Conservation (phyloP, 2,888 invertebrate species). For the Serripes groenlandicus region DNA sequence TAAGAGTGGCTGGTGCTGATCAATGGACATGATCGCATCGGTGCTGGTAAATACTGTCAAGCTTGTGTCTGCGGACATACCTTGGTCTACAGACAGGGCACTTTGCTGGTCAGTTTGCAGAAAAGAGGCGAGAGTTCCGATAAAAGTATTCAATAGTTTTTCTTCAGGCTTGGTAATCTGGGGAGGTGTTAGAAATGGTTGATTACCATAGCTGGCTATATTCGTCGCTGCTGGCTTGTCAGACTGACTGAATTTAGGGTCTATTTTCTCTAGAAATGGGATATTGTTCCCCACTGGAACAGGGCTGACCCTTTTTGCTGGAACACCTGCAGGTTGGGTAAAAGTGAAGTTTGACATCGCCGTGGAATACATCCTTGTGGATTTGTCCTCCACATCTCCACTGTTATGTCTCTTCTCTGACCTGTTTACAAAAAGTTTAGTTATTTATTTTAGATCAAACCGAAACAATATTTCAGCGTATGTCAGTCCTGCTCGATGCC, state of each 20-base stretch:
- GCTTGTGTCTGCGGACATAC: background rate
- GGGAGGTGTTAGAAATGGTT: background rate
- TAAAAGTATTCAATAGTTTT: constrained; percentile 5
- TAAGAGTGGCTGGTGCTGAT: background rate
- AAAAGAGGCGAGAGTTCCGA: constrained; percentile 13
- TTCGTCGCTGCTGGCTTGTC: background rate
- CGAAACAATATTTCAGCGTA: too few relatives aligned
- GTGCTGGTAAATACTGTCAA: constrained; percentile 3
- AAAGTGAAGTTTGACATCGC: constrained; percentile 8
- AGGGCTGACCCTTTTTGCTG: background rate
- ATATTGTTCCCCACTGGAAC: constrained; percentile 2
- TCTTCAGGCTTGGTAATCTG: background rate
- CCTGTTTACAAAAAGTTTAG: too few relatives aligned
- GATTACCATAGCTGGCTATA: background rate
- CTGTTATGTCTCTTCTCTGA: constrained; percentile 19
- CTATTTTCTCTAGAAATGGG: background rate
- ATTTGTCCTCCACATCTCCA: background rate
- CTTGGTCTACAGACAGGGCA: background rate
- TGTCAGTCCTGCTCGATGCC: too few relatives aligned
- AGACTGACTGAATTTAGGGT: background rate
- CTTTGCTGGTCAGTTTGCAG: background rate
- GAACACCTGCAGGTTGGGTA: background rate
- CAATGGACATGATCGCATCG: constrained; percentile 5
- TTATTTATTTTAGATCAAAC: too few relatives aligned
- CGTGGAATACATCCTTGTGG: background rate